Base-by-base conservation (phyloP, 1,140 invertebrate genomes). In the Battus philenor region DNA sequence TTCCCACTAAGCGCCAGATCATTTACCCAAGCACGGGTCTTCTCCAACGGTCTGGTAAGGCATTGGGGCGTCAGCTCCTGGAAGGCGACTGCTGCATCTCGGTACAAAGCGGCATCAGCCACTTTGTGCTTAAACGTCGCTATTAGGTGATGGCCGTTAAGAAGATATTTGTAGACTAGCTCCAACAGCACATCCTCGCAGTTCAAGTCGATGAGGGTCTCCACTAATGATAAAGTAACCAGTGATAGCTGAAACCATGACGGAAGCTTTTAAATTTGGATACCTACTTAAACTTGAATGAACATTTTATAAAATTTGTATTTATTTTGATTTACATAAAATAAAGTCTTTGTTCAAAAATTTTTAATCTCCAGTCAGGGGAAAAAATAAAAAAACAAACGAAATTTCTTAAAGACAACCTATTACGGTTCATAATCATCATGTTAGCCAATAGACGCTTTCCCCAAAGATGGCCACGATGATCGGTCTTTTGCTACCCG, bases 131-230 rank as follows among this genome's bases (percentile, higher is more conserved):
- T 88, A 29, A 91, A 84, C 6, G 58, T 46, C 4, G 95, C 88
- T 91, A 97, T 95, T 0, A 98, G 89, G 84, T 98, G 96, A n/a
- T 93, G 92, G 1, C 95, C 96, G 7, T 94, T 94, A 54, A 94
- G 89, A 32, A 98, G 86, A 69, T 97, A 93, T 84, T 92, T 93
- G 54, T 97, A 92, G 33, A 98, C 90, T 15, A 98, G 86, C 69
- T 97, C 95, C 59, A 98, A 87, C 93, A 98, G 96, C n/a, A 98
- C 90, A 79, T 99, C 98, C 86, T 99, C 98, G 83, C 96, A 98
- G 73, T 98, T 96, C 27, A 99, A 85, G 62, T 96, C 92, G 13
- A 99, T 87, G 39, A 99, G 82, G 0, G 96, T 97, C 77, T 96
- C 93, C 73, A 99, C 95, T 4, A 99, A 70, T 0, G 94, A 92